A percentile compares a stretch with the other conserved stretches of the same genome.
These are phyloP conservation scores for Antidorcas marsupialis DNA, from an alignment of 2,113 vertebrate species.

Conservation along the genomic window DNA sequence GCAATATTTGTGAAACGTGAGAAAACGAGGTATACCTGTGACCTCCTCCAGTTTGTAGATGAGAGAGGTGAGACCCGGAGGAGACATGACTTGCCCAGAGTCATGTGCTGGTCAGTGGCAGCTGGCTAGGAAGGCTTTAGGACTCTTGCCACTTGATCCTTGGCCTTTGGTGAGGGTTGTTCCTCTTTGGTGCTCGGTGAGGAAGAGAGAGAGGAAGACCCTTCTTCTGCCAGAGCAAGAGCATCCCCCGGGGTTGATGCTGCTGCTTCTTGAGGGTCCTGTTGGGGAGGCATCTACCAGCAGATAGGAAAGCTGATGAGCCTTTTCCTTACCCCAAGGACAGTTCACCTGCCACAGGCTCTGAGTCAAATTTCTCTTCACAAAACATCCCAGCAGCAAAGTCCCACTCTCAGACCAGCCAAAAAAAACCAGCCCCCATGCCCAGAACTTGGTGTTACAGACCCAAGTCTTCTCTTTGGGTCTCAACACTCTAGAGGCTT, in stretches of 20 bases:
- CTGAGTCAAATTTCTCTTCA: slow-evolving; percentile 55
- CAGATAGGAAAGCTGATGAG: slow-evolving; percentile 75
- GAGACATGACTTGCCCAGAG: neutral
- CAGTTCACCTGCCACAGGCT: slow-evolving; percentile 69
- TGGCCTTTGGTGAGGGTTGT: neutral
- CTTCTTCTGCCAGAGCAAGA: neutral
- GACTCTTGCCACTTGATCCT: neutral
- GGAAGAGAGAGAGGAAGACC: neutral
- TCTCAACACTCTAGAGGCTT: slow-evolving; percentile 75
- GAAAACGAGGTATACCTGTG: neutral
- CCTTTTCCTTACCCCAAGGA: slow-evolving; percentile 63
- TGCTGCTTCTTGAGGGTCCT: neutral
- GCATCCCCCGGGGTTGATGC: rapidly evolving
- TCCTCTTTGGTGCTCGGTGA: slow-evolving; percentile 18
- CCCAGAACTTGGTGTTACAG: slow-evolving; percentile 81
- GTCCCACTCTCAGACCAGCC: slow-evolving; percentile 77
- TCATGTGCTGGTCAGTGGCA: neutral
- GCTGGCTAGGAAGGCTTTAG: neutral
- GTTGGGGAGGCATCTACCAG: neutral
- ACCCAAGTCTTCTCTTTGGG: slow-evolving; percentile 72
- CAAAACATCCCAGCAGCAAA: slow-evolving; percentile 71
- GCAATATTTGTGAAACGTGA: neutral
- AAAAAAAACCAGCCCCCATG: slow-evolving; percentile 71
- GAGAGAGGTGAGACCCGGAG: neutral
- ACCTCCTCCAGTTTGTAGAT: neutral